Evolutionary conservation across 1,140 invertebrate species (phyloP).

Genomic region (Lasioglossum baleicum): DNA sequence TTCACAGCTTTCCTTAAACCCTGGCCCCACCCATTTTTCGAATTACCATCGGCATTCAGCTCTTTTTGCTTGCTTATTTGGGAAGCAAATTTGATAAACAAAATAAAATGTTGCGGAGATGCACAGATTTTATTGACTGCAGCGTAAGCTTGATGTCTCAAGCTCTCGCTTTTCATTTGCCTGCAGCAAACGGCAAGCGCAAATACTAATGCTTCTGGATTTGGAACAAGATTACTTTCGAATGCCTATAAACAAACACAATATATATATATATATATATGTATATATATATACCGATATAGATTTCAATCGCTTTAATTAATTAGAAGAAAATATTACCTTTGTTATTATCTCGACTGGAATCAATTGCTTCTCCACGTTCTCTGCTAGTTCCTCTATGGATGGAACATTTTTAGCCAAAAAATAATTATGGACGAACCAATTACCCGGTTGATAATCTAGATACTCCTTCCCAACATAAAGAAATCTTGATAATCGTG

Average conservation of each 20-base stretch:
- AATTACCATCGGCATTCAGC: constrained; percentile 11
- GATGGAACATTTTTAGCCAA: constrained; percentile 74
- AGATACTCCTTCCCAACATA: constrained; percentile 81
- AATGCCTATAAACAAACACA: constrained; percentile 74
- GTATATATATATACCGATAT: not conserved
- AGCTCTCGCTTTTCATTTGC: constrained; percentile 72
- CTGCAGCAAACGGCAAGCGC: constrained; percentile 82
- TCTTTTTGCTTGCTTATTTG: constrained; percentile 76
- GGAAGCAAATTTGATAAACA: constrained; percentile 82
- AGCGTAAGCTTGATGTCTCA: constrained; percentile 79
- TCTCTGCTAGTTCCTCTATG: constrained; percentile 75
- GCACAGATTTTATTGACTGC: constrained; percentile 79
- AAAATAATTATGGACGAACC: constrained; percentile 80
- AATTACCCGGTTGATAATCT: constrained; percentile 81
- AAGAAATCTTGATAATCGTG: constrained; percentile 77
- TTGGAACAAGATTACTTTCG: constrained; percentile 79
- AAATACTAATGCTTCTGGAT: constrained; percentile 82
- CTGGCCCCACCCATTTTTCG: constrained; percentile 82
- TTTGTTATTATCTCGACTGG: constrained; percentile 79
- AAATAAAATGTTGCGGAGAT: constrained; percentile 82
- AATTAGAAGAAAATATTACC: constrained; percentile 65
- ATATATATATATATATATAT: not conserved
- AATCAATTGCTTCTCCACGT: constrained; percentile 72
- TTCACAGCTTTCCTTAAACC: constrained; percentile 82
- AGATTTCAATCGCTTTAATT: constrained; percentile 23